Percentiles rank a stretch among this genome's conserved stretches.
Conservation (phyloP, 2,113 vertebrate genomes). For the Poicephalus meyeri region DNA sequence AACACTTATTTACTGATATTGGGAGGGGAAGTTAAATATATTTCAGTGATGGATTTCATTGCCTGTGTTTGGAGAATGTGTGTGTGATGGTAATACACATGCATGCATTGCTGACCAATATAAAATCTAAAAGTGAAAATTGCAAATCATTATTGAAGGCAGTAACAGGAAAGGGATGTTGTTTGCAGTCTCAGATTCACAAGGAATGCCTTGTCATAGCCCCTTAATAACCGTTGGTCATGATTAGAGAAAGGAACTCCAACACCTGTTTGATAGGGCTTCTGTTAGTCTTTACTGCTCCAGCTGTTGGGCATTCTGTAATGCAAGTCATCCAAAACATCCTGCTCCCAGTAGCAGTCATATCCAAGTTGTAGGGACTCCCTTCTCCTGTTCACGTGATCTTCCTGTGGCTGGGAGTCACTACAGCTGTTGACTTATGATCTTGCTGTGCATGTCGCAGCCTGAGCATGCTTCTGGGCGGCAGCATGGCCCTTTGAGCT, state of each 20-base stretch:
- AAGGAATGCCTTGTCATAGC: neutral
- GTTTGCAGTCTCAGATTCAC: neutral
- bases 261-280: neutral
- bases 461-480: fast-evolving
- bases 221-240: neutral
- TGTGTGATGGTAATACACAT: neutral
- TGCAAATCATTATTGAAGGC: neutral
- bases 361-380: neutral
- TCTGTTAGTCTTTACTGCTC: neutral
- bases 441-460: neutral
- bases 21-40: neutral
- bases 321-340: neutral
- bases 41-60: neutral
- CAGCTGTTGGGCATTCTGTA: neutral
- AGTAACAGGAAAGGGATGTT: neutral
- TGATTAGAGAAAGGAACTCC: neutral
- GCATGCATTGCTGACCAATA: neutral
- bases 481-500: fast-evolving
- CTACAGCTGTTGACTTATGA: fast-evolving
- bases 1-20: neutral
- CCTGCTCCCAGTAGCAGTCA: neutral
- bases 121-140: neutral
- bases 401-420: fast-evolving
- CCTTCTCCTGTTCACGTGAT: fast-evolving
- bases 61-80: neutral